Evolutionary conservation across 2,888 invertebrate genomes (phyloP), one percentile per base, ranked within the genome.

Genomic region (Pachymerium ferrugineum): DNA sequence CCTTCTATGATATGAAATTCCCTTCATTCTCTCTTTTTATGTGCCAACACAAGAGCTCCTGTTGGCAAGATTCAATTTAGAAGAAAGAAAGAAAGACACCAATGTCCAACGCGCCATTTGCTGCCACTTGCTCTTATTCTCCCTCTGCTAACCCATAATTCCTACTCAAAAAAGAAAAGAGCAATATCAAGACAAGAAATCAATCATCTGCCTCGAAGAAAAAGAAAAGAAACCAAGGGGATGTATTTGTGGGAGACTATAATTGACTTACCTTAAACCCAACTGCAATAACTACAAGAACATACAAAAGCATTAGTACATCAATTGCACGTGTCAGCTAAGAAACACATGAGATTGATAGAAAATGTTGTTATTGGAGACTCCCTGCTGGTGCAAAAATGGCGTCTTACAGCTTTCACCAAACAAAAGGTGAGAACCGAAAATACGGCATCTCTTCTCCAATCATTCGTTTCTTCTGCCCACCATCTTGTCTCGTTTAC

Each of bases 121-220:
- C 54, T 54, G 28, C 54, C 54, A 54, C 54, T 54, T 54, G 54
- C 54, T 22, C 54, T 22, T n/a, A n/a, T n/a, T 54, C 28, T 54
- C 54, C 28, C 54, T 54, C 22, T 54, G 25, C 54, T 25, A 54
- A 25, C 54, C 54, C 54, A 54, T 54, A 54, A 54, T 54, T 54
- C 22, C 54, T 54, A 54, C 54, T 54, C 54, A 54, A 54, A 54
- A 54, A 54, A 47, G 54, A 54, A 54, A 54, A 54, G 54, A 25
- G 54, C 54, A 54, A 54, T 54, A 54, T 54, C 54, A 54, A 54
- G 54, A 54, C 54, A 54, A 54, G 54, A 54, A 54, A 54, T 54
- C 54, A 54, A 54, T 54, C 54, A 54, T 54, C 25, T 54, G 22
- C 25, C 22, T 16, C 10, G 1, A 25, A 54, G 25, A 8, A 54